Base-by-base conservation (phyloP, 2,888 invertebrate genomes). In the Tillus elongatus region DNA sequence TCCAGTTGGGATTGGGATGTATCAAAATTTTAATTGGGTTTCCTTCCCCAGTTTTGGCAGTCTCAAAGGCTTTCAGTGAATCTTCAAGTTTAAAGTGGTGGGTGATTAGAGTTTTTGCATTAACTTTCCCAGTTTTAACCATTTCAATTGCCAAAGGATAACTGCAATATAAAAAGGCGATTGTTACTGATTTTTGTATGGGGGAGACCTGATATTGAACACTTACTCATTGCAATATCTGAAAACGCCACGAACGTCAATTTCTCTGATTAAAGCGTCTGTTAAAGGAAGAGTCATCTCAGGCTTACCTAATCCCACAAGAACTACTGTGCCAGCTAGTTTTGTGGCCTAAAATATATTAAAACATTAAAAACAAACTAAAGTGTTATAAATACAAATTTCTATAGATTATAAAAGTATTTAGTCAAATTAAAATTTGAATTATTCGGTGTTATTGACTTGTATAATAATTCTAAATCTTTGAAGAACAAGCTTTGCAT, bases 161-260 rank as follows among this genome's bases (percentile, higher is more conserved):
- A 56, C 89, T 89, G 60, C 26, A 61, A 57, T 36, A 35, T 36
- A 13, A 32, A 11, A 11, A 32, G 6, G 9, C 11, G 6, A 31
- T 26, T 28, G 15, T 4, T 30, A 28, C 65, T 44, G 67, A 60
- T 48, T 71, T 69, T 15, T 73, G 69, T 19, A n/a, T n/a, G n/a
- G n/a, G n/a, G n/a, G n/a, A n/a, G n/a, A n/a, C n/a, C n/a, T n/a
- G n/a, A n/a, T 19, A 14, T 13, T 8, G 15, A n/a, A 39, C 40
- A 67, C 75, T 67, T 54, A 87, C 87, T 87, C 88, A 64, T 92
- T 92, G 44, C 77, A 85, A 60, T 96, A 96, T 65, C 96, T 75
- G 69, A 96, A 96, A 39, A 91, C 80, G 44, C 96, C 96, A 42
- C 83, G 73, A 46, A 97, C 85, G 66, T 95, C 93, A 6, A 97